phyloP scores from a whole-genome alignment of 2,113 vertebrate genomes.

The Acanthochromis polyacanthus region DNA sequence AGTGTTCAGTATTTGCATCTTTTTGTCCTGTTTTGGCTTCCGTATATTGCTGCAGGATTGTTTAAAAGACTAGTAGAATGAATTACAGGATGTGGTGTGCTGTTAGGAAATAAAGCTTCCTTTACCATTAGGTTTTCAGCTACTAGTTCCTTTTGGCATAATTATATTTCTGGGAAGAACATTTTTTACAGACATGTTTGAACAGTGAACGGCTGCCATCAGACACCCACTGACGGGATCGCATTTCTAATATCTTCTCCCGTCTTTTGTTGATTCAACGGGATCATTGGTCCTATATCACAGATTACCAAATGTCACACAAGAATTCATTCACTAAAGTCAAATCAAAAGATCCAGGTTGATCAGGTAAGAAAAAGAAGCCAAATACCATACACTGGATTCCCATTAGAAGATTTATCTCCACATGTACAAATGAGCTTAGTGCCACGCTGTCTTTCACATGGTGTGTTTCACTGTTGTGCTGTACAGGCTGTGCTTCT shows the following conservation, averaged over 20 bases:
- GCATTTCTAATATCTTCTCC: slow-evolving; percentile 16
- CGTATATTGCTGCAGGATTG: neutral
- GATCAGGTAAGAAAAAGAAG: neutral
- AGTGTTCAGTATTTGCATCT: too few relatives aligned
- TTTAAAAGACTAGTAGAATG: too few relatives aligned
- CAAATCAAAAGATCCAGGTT: slow-evolving; percentile 2
- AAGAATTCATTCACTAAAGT: neutral
- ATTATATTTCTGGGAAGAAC: neutral
- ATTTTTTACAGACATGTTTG: neutral
- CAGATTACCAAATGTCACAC: neutral
- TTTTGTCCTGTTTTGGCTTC: neutral
- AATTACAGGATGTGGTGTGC: too few relatives aligned
- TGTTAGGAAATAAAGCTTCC: too few relatives aligned
- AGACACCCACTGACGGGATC: slow-evolving; percentile 15
- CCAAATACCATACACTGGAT: neutral
- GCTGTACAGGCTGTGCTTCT: slow-evolving; percentile 73
- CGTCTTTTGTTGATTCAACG: slow-evolving; percentile 7
- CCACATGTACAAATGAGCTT: neutral
- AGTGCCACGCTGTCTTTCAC: slow-evolving; percentile 54
- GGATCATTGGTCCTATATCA: accelerated
- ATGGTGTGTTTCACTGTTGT: slow-evolving; percentile 69
- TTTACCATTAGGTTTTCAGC: neutral
- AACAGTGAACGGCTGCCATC: neutral
- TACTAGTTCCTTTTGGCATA: neutral
- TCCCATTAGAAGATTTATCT: neutral